Evolutionary conservation across 1,140 invertebrate species (phyloP), one percentile per base, ranked within the genome.

Genomic region (Temnothorax longispinosus): DNA sequence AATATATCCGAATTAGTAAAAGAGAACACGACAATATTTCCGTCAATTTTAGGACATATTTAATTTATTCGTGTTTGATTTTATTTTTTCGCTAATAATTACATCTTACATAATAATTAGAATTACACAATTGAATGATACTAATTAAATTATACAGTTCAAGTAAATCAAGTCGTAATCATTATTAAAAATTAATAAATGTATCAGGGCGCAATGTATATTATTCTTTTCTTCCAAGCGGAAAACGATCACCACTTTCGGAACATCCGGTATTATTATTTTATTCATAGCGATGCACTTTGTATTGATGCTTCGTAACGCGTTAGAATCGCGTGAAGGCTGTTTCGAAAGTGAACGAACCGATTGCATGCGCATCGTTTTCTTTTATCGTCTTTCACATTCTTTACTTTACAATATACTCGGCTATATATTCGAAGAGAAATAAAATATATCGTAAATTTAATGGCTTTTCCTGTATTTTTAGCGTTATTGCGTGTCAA

Each of bases 371-470:
- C 15, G 35, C 64, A 47, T 44, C 75, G 7, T 77, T 52, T 78
- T 64, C 44, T 38, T 47, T 64, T 38, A 32, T 77, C 41, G 27
- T 27, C 47, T 78, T 44, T 27, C 56, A 32, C 60, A 52, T 21
- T 65, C 60, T 50, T 65, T 35, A 18, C 47, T 8, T 11, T 32
- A 32, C 15, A 62, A 62, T 32, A 32, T 62, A 27, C 35, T 78
- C 27, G 60, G 21, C 6, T 62, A 32, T 78, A 64, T 58, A 75
- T 32, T 75, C 5, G 60, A 88, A 78, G 56, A 71, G 71, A 86
- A 89, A 88, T 89, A 88, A 89, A 89, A 89, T 89, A 88, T 89
- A 89, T 80, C 58, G 58, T 88, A 89, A 89, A 89, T 89, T 84
- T 88, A 89, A 88, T 88, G 87, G 64, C 35, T 21, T 41, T 41